Conservation (phyloP, 2,888 invertebrate species). For the Strigamia maritima region DNA sequence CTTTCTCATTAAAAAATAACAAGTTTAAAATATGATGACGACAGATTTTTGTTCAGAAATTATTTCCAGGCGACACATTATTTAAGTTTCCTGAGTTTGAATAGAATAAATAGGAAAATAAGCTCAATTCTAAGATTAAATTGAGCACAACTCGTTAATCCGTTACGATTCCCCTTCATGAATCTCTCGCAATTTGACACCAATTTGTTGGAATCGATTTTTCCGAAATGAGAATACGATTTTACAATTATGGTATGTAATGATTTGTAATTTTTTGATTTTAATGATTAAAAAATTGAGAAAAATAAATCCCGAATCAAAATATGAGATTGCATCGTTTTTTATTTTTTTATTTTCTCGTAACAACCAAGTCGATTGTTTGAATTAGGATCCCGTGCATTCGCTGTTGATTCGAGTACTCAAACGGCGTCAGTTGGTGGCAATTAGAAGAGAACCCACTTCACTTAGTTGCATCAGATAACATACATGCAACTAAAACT, state of each 20-base stretch:
- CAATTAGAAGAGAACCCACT: slow-evolving; percentile 29
- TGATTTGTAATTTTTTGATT: too few species aligned
- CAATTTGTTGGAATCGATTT: neutral
- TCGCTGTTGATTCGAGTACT: neutral
- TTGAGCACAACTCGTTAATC: neutral
- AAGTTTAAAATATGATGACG: neutral
- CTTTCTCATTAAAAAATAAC: slow-evolving; percentile 9
- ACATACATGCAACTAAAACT: slow-evolving; percentile 31
- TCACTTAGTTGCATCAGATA: slow-evolving; percentile 34
- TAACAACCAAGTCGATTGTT: neutral
- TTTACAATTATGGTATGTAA: too few species aligned
- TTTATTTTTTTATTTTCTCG: neutral
- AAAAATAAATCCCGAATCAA: neutral
- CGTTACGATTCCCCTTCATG: neutral
- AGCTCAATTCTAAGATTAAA: neutral
- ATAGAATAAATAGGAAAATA: neutral
- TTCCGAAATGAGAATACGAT: too few species aligned
- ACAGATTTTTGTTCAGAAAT: neutral
- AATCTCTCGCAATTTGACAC: neutral
- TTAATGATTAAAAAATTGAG: too few species aligned
- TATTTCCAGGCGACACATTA: neutral
- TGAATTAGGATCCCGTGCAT: slow-evolving; percentile 16
- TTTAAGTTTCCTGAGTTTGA: too few species aligned
- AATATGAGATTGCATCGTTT: neutral
- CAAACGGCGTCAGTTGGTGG: slow-evolving; percentile 18